phyloP scores from a whole-genome alignment of 2,797 vertebrate genomes.

The Parambassis ranga region DNA sequence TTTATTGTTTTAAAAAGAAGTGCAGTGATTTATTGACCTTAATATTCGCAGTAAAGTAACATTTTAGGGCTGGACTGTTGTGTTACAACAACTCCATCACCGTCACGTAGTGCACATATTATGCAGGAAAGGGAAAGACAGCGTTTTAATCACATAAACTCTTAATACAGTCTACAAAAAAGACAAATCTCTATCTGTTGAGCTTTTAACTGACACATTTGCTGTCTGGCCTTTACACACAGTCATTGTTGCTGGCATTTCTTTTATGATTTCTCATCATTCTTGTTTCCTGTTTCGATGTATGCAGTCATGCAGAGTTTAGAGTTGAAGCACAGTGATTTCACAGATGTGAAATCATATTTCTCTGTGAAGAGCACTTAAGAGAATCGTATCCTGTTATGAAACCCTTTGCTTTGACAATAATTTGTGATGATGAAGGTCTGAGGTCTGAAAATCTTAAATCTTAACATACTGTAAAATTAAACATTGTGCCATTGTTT shows the following conservation, averaged over 20 bases:
- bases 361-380: constrained; percentile 38
- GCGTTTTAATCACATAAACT: too few relatives aligned
- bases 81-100: neutral
- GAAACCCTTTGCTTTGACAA: neutral
- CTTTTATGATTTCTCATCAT: neutral
- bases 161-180: constrained; percentile 4
- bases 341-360: constrained; percentile 15
- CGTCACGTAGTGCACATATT: constrained; percentile 1
- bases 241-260: constrained; percentile 2
- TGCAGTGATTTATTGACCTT: neutral
- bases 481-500: constrained; percentile 37
- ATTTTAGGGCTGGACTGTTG: neutral
- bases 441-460: neutral
- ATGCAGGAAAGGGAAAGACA: constrained; percentile 14
- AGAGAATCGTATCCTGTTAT: neutral
- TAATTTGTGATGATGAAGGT: constrained; percentile 1
- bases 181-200: constrained; percentile 16
- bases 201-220: constrained; percentile 34
- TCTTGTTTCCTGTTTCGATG: neutral
- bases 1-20: constrained; percentile 6
- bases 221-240: neutral
- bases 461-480: constrained; percentile 24
- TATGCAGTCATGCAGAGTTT: constrained; percentile 3
- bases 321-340: constrained; percentile 15
- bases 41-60: neutral